phyloP scores from a whole-genome alignment of 1,140 invertebrate species.

The Conus ventricosus region DNA sequence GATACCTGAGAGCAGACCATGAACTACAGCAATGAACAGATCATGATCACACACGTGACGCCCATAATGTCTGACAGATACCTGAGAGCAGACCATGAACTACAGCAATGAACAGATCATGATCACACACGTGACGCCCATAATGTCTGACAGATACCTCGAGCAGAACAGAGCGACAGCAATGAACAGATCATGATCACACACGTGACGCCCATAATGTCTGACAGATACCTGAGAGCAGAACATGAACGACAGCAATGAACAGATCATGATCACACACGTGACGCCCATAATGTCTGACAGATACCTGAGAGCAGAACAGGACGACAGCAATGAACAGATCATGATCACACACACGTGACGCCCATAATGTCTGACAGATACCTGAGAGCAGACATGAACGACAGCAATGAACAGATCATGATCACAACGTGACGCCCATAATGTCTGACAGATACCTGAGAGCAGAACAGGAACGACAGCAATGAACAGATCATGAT shows the following conservation, averaged over 20 bases:
- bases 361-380: slow-evolving; percentile 48
- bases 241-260: not conserved
- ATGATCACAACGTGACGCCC: slow-evolving; percentile 80
- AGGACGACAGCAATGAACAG: too few species aligned
- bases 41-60: slow-evolving; percentile 82
- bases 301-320: slow-evolving; percentile 43
- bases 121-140: slow-evolving; percentile 79
- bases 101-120: too few species aligned
- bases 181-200: too few species aligned
- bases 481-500: too few species aligned
- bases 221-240: slow-evolving; percentile 48
- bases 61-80: slow-evolving; percentile 50
- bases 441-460: slow-evolving; percentile 53
- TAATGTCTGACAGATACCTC: slow-evolving; percentile 53
- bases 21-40: too few species aligned
- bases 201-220: slow-evolving; percentile 76
- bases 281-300: slow-evolving; percentile 57
- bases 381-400: slow-evolving; percentile 42
- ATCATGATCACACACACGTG: too few species aligned
- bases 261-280: too few species aligned
- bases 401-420: too few species aligned
- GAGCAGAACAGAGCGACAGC: not conserved
- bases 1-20: slow-evolving; percentile 43
- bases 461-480: not conserved
- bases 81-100: slow-evolving; percentile 31